Base-by-base conservation (phyloP, 2,113 vertebrate species). In the Proteles cristata region DNA sequence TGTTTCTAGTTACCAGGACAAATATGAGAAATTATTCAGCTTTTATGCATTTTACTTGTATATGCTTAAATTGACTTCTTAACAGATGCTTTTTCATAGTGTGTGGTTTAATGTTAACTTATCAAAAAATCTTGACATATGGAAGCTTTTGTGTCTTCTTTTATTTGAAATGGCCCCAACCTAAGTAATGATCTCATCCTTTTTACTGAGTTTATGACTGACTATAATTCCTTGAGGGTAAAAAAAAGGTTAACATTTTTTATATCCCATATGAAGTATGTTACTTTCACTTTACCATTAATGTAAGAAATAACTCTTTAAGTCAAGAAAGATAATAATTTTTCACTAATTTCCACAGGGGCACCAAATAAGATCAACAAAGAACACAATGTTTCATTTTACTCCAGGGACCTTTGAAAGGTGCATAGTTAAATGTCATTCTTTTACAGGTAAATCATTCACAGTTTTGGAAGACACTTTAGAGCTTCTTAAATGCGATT, bases 291-390 rank as follows among this genome's bases (percentile, higher is more conserved):
- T 94, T 85, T 97, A 94, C 73, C 90, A 96, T 97, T 98, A 97
- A 88, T 45, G 69, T 97, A 97, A 97, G 90, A 98, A 97, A 97
- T 95, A 79, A 69, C 88, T 96, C 80, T 88, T 89, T 93, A 96
- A 97, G 66, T 93, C 81, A 97, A 88, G 81, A 91, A 93, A 94
- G 97, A 97, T 97, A 98, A 95, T 97, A 97, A 90, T 73, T 96
- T 96, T 95, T 97, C 88, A 94, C 94, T 96, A 86, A 98, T 94
- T 84, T 98, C 87, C 85, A 93, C 33, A 95, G 39, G 26, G 25
- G 69, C 87, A 88, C 45, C 79, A 61, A 69, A 11, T 92, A 97
- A 96, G 93, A 98, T 96, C 98, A 97, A 97, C 95, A 98, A 90
- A 96, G 97, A 97, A 91, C 43, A 91, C 43, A 53, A 50, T 97